Conservation (phyloP, 2,113 vertebrate species). For the Rhinolophus ferrumequinum region DNA sequence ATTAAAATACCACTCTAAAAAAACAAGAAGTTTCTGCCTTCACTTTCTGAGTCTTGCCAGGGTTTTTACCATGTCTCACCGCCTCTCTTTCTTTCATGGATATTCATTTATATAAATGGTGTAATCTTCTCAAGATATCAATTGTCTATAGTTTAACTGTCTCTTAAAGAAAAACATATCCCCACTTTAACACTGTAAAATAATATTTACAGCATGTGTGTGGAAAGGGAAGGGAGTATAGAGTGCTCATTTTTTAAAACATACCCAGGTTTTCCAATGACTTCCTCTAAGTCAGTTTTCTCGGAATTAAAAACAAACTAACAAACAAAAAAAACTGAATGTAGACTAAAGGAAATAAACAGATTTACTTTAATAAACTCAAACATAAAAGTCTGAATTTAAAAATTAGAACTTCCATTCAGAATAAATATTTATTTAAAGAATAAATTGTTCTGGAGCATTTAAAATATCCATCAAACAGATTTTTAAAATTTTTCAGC, state of each 20-base stretch:
- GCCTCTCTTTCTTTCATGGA: background rate
- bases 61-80: background rate
- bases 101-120: slow-evolving; percentile 5
- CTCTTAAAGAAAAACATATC: background rate
- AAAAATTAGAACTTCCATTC: slow-evolving; percentile 19
- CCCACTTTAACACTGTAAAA: background rate
- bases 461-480: background rate
- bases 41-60: background rate
- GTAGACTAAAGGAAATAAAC: background rate
- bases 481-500: background rate
- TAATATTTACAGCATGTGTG: background rate
- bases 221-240: background rate
- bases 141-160: background rate
- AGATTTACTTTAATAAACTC: slow-evolving; percentile 43
- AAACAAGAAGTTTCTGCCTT: background rate
- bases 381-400: slow-evolving; percentile 5
- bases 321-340: slow-evolving; percentile 8
- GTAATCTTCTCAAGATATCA: slow-evolving; percentile 18
- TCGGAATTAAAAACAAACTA: background rate
- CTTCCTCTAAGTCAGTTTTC: background rate
- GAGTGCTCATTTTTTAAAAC: background rate
- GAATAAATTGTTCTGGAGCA: background rate
- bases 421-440: slow-evolving; percentile 49
- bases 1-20: background rate
- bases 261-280: background rate